Conservation (phyloP, 2,113 vertebrate species). For the Diadophis punctatus region DNA sequence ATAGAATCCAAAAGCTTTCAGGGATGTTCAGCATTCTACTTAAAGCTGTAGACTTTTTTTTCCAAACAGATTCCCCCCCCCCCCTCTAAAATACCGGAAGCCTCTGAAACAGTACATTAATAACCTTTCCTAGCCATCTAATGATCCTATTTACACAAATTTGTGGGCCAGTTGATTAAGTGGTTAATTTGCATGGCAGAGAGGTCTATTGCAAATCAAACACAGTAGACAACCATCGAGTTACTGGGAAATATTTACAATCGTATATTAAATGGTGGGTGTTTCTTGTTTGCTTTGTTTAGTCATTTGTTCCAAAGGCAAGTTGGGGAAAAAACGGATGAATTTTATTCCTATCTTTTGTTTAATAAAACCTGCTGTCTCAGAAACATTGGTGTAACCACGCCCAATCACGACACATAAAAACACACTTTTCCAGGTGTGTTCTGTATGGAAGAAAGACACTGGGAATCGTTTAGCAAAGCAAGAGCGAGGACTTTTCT, state of each 20-base stretch:
- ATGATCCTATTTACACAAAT: background rate
- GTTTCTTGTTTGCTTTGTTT: background rate
- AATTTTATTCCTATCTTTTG: background rate
- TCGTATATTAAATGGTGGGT: background rate
- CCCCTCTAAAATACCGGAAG: background rate
- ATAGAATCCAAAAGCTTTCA: background rate
- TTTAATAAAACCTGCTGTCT: background rate
- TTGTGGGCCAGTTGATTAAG: background rate
- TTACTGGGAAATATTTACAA: background rate
- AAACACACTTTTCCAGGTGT: background rate
- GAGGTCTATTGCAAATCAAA: background rate
- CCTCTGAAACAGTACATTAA: background rate
- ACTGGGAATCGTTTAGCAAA: background rate
- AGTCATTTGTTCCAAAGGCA: background rate
- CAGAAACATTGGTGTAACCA: background rate
- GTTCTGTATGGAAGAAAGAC: background rate
- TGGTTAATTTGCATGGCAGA: background rate
- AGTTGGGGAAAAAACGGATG: background rate
- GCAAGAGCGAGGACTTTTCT: background rate
- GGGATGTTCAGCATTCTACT: background rate
- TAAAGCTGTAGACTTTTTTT: background rate
- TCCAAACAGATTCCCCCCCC: background rate
- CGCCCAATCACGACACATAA: background rate
- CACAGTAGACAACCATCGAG: background rate
- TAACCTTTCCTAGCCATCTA: background rate